Conservation (phyloP, 2,888 invertebrate species). For the Allacma fusca region DNA sequence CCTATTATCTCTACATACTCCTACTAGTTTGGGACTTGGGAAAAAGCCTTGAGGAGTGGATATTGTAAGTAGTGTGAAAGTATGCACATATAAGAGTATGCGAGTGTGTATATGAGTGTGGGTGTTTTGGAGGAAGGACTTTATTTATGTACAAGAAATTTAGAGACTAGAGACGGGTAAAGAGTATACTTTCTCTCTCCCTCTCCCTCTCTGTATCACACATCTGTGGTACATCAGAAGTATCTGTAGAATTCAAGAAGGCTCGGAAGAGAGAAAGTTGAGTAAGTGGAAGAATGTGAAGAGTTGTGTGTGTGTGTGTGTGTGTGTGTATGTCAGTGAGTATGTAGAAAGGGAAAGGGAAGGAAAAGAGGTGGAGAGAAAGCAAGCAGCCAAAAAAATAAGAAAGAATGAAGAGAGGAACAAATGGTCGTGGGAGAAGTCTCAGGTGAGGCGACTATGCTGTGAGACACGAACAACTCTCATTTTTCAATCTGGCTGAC, state of each 20-base stretch:
- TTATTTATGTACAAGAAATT: too few relatives aligned
- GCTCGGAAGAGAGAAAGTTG: neutral
- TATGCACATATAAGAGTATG: too few relatives aligned
- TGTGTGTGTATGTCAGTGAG: neutral
- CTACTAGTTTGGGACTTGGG: too few relatives aligned
- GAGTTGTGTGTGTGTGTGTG: neutral
- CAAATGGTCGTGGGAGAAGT: conserved; percentile 54
- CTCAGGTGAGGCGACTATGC: conserved; percentile 53
- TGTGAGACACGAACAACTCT: conserved; percentile 49
- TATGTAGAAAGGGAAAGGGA: conserved; percentile 30
- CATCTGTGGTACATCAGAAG: too few relatives aligned
- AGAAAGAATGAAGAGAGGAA: conserved; percentile 34
- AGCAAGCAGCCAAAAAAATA: neutral
- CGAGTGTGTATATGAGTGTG: too few relatives aligned
- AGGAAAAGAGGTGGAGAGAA: conserved; percentile 19
- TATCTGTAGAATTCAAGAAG: neutral
- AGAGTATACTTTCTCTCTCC: neutral
- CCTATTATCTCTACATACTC: too few relatives aligned
- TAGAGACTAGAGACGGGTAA: neutral
- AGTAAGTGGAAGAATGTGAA: conserved; percentile 7
- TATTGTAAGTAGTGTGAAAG: too few relatives aligned
- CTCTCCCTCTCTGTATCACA: too few relatives aligned
- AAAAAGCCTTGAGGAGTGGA: too few relatives aligned
- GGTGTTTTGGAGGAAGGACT: too few relatives aligned
- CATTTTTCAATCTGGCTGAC: conserved; percentile 55